Conservation (phyloP, 2,888 invertebrate genomes). For the Hydraecia micacea region DNA sequence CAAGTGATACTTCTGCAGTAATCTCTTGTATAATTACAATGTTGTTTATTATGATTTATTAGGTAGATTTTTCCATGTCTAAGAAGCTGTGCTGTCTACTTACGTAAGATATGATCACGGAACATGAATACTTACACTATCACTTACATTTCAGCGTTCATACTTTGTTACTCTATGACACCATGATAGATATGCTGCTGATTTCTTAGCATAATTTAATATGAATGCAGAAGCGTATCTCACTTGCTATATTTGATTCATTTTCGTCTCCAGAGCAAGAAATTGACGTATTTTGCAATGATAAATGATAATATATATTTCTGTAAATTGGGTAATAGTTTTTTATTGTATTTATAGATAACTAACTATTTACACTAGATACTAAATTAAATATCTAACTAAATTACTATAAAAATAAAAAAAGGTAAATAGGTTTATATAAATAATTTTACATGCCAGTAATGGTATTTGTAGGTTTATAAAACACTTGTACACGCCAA, state of each 20-base stretch:
- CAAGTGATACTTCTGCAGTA: slow-evolving; percentile 44
- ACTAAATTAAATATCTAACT: no score
- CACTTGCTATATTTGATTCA: neutral
- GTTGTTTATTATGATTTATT: slow-evolving; percentile 57
- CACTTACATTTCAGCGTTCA: slow-evolving; percentile 6
- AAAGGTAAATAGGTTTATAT: no score
- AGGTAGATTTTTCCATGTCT: slow-evolving; percentile 49
- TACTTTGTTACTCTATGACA: neutral
- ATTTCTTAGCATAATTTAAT: neutral
- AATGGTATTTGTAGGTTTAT: no score
- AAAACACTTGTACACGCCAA: no score
- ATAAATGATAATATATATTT: no score
- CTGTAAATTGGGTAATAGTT: no score
- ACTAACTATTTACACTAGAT: no score
- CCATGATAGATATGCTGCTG: neutral
- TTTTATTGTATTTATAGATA: no score
- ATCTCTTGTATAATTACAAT: slow-evolving; percentile 12
- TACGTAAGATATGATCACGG: slow-evolving; percentile 44
- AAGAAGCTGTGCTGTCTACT: slow-evolving; percentile 13
- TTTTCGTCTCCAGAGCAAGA: neutral
- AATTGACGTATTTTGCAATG: no score
- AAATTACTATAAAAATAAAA: no score
- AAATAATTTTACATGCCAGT: no score
- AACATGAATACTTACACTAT: slow-evolving; percentile 23
- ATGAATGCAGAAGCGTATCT: neutral